Evolutionary conservation across 2,888 invertebrate genomes (phyloP), one percentile per base, ranked within the genome.

Genomic region (Plagodis pulveraria): DNA sequence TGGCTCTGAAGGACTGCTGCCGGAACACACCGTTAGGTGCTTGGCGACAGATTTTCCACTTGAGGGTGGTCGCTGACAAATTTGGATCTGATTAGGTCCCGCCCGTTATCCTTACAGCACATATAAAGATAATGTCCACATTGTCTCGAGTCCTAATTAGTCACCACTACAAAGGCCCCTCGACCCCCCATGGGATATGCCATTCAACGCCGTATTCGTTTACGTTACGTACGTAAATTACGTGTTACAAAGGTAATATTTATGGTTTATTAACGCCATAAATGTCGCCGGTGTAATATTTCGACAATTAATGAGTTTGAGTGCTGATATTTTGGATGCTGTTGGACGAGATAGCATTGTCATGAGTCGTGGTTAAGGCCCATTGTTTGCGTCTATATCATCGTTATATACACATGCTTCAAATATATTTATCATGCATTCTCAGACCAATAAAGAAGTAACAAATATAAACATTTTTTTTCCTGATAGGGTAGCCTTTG

Each of bases 181-280:
- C 47, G 43, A 33, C 42, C 12, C n/a, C 59, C 40, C 58, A 51
- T 49, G 60, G 55, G 56, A 56, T 38, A 43, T 36, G 32, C 42
- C 22, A 41, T 53, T 32, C 38, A 40, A 58, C 44, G 35, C 22
- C 50, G 41, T 12, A 51, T 40, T n/a, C 49, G 50, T 61, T 58
- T 47, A 62, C 53, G 54, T 58, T 55, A 55, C 50, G 55, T 47
- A 36, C 40, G 40, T 40, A 10, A 40, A 40, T 40, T 67, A 69
- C 63, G 47, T 58, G 36, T 57, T 58, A 72, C 67, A 69, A 70
- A 67, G 70, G 65, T 66, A 59, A 67, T 63, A 64, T 67, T 65
- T 64, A 69, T 62, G 61, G 70, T 65, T 67, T 72, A 69, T 70
- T 70, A 69, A 57, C 51, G 50, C 58, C 56, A 63, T 66, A 64